These are phyloP conservation scores for Poecilia picta DNA, from an alignment of 2,797 vertebrate species.

Conservation along the genomic window DNA sequence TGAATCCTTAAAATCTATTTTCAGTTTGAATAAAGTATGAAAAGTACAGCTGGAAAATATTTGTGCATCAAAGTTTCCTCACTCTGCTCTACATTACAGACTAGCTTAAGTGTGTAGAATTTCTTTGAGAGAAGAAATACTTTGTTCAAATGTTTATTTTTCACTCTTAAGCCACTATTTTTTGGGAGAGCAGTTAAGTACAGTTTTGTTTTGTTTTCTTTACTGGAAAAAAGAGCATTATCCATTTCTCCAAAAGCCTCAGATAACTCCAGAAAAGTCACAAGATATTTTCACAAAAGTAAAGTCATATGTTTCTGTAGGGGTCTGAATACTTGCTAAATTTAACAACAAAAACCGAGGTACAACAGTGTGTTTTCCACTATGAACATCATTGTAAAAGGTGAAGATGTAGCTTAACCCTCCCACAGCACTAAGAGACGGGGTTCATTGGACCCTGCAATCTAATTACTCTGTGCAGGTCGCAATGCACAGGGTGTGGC, in stretches of 20 bases:
- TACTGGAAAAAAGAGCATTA: not conserved
- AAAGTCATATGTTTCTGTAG: no score
- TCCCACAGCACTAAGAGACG: no score
- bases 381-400: not conserved
- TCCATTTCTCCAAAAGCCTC: not conserved
- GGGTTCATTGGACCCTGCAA: no score
- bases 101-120: conserved; percentile 40
- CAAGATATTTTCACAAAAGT: no score
- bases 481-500: no score
- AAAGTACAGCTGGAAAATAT: conserved; percentile 44
- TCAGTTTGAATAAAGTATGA: conserved; percentile 33
- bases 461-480: no score
- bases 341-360: not conserved
- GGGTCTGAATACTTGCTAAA: not conserved
- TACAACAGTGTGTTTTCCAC: not conserved
- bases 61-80: conserved; percentile 50
- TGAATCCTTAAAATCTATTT: conserved; percentile 37
- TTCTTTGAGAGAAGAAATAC: conserved; percentile 36
- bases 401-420: not conserved
- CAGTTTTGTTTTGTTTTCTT: conserved; percentile 9
- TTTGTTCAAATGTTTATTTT: conserved; percentile 44
- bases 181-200: conserved; percentile 9
- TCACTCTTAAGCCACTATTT: conserved; percentile 32
- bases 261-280: not conserved
- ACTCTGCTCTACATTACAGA: conserved; percentile 30